Evolutionary conservation across 2,797 vertebrate genomes (phyloP).

Genomic region (Staurois parvus): DNA sequence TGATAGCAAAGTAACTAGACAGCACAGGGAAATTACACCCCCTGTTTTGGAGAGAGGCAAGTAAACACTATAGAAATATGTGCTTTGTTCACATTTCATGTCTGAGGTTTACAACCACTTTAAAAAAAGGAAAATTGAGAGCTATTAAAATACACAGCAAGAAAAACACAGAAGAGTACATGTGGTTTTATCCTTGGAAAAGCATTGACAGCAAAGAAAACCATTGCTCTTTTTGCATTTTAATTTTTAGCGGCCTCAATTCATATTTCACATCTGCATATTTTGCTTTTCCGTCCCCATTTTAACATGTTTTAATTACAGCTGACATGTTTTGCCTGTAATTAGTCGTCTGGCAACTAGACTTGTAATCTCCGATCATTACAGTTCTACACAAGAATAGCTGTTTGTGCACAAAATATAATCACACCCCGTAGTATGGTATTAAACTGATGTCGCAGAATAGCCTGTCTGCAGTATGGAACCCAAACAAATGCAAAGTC

Average conservation of each 20-base stretch:
- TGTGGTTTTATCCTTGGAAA: neutral
- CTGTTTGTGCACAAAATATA: constrained; percentile 35
- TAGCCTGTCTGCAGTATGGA: neutral
- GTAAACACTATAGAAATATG: no score
- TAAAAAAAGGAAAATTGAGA: no score
- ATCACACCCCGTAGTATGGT: constrained; percentile 18
- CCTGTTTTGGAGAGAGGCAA: no score
- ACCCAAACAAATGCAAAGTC: neutral
- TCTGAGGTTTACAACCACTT: no score
- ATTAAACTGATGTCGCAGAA: constrained; percentile 14
- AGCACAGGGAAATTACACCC: no score
- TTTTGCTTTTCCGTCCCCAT: neutral
- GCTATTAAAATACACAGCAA: neutral
- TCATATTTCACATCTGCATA: constrained; percentile 29
- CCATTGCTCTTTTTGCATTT: neutral
- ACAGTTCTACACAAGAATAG: neutral
- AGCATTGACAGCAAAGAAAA: no score
- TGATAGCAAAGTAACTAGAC: no score
- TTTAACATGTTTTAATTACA: constrained; percentile 33
- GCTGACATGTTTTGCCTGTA: constrained; percentile 31
- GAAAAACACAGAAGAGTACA: no score
- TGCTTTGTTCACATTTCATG: no score
- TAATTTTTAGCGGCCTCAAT: neutral
- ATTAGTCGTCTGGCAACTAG: constrained; percentile 40
- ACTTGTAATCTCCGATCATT: constrained; percentile 20